phyloP scores from a whole-genome alignment of 2,797 vertebrate genomes.

The Molossus alvarezi region DNA sequence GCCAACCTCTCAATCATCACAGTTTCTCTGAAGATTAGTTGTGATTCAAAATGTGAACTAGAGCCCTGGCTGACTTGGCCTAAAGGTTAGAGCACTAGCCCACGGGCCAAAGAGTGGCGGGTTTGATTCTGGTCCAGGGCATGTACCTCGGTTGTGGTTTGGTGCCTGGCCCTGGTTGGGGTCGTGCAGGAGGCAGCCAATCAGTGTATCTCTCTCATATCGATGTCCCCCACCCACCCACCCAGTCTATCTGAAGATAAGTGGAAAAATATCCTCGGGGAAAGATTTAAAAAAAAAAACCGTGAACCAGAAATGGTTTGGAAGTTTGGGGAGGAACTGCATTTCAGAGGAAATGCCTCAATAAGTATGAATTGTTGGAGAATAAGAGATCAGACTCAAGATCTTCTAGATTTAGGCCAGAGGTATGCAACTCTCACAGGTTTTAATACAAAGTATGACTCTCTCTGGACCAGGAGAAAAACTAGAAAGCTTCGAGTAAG shows the following conservation, averaged over 20 bases:
- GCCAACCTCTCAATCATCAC: not conserved
- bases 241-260: too few relatives aligned
- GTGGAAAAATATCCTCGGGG: too few relatives aligned
- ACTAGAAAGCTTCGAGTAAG: not conserved
- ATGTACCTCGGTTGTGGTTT: too few relatives aligned
- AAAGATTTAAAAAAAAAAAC: not conserved
- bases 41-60: slow-evolving; percentile 66
- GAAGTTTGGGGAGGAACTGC: slow-evolving; percentile 42
- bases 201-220: too few relatives aligned
- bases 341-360: slow-evolving; percentile 75
- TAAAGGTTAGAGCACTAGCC: too few relatives aligned
- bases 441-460: slow-evolving; percentile 4
- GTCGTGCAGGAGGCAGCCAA: too few relatives aligned
- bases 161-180: too few relatives aligned
- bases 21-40: slow-evolving; percentile 12
- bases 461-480: slow-evolving; percentile 13
- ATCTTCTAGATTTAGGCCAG: not conserved
- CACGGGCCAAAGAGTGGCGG: too few relatives aligned
- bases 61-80: not conserved
- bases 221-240: too few relatives aligned
- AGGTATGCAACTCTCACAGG: not conserved
- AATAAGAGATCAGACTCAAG: slow-evolving; percentile 32
- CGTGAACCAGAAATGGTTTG: slow-evolving; percentile 51
- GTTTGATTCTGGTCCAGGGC: too few relatives aligned
- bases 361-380: slow-evolving; percentile 27